A percentile compares a stretch with the other conserved stretches of the same genome.
These are phyloP conservation scores for Holcopasites calliopsidis DNA, from an alignment of 1,140 invertebrate genomes.

Conservation along the genomic window DNA sequence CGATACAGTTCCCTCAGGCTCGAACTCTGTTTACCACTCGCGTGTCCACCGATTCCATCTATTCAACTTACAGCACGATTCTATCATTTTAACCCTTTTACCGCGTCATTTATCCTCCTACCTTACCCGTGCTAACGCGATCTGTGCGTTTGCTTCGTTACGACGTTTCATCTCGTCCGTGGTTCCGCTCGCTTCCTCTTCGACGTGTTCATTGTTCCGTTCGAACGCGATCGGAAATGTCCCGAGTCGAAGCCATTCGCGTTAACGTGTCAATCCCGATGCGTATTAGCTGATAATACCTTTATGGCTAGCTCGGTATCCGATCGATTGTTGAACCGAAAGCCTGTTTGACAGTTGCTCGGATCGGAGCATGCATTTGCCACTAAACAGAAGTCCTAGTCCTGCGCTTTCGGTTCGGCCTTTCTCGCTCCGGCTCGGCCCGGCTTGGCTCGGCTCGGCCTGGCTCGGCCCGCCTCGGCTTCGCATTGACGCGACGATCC, in stretches of 20 bases:
- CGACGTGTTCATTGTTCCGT: not conserved
- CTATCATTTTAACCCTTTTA: too few relatives aligned
- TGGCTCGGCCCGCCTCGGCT: not conserved
- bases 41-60: too few relatives aligned
- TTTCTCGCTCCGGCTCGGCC: conserved; percentile 45
- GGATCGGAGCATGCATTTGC: conserved; percentile 27
- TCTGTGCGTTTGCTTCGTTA: not conserved
- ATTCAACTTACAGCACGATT: too few relatives aligned
- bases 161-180: not conserved
- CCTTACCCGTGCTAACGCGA: not conserved
- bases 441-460: conserved; percentile 47
- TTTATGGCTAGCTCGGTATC: not conserved
- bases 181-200: not conserved
- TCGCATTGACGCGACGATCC: not conserved
- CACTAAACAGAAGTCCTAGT: conserved; percentile 42
- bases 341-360: conserved; percentile 22
- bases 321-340: not conserved
- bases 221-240: not conserved
- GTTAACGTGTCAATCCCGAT: not conserved
- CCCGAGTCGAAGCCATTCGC: not conserved
- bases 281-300: not conserved
- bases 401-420: conserved; percentile 32
- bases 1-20: not conserved
- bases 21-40: too few relatives aligned
- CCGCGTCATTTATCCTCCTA: not conserved